phyloP scores from a whole-genome alignment of 2,888 invertebrate species.

The Melanargia galathea region DNA sequence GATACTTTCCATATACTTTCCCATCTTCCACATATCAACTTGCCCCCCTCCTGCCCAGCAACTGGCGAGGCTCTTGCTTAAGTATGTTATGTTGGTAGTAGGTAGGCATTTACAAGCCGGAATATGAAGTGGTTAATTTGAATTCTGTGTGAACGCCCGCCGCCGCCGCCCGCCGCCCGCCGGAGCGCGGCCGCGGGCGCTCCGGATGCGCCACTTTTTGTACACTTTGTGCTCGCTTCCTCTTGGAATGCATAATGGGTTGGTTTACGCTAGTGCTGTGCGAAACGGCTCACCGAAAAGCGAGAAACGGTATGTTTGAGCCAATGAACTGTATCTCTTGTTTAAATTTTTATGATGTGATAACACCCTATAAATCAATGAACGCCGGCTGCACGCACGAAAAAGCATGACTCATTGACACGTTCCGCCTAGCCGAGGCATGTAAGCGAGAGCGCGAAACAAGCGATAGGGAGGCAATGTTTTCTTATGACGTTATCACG shows the following conservation, averaged over 20 bases:
- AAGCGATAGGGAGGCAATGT: too few relatives aligned
- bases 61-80: too few relatives aligned
- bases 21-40: too few relatives aligned
- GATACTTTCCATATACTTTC: too few relatives aligned
- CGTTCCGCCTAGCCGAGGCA: too few relatives aligned
- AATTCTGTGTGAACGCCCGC: slow-evolving; percentile 56
- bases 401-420: too few relatives aligned
- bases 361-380: too few relatives aligned
- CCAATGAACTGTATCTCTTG: neutral
- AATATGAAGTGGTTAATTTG: slow-evolving; percentile 76
- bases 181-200: slow-evolving; percentile 24
- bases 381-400: too few relatives aligned
- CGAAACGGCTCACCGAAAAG: neutral
- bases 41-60: too few relatives aligned
- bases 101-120: neutral
- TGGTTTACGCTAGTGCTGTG: slow-evolving; percentile 18
- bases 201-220: slow-evolving; percentile 40
- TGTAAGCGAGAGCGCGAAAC: too few relatives aligned
- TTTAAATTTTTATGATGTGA: neutral
- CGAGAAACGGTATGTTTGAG: neutral
- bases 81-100: neutral
- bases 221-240: slow-evolving; percentile 44
- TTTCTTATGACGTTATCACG: too few relatives aligned
- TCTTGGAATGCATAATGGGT: slow-evolving; percentile 43
- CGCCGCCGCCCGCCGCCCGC: too few relatives aligned